Conservation (phyloP, 2,113 vertebrate species). For the Brienomyrus brachyistius region DNA sequence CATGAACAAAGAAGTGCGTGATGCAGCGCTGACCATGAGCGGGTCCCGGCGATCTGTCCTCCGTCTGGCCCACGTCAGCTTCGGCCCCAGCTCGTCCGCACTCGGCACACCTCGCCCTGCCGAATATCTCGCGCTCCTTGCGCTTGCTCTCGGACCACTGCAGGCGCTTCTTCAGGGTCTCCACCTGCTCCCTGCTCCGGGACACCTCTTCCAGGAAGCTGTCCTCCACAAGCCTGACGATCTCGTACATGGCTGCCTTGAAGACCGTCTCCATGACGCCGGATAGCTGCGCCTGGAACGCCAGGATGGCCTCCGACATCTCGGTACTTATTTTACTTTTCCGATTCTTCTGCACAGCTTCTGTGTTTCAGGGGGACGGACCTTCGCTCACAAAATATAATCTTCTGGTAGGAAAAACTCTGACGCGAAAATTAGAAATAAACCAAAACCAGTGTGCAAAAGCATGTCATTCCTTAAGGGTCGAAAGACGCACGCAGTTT, state of each 20-base stretch:
- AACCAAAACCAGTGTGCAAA: background rate
- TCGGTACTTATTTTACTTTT: background rate
- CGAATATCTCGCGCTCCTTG: constrained; percentile 27
- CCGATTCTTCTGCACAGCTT: no score
- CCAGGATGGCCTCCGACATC: constrained; percentile 56
- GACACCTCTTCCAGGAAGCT: constrained; percentile 56
- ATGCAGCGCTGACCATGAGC: constrained; percentile 29
- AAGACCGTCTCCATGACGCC: constrained; percentile 63
- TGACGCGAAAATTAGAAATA: background rate
- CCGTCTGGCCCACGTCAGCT: constrained; percentile 16
- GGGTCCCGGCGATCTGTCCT: constrained; percentile 7
- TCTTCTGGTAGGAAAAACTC: no score
- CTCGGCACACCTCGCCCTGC: constrained; percentile 31
- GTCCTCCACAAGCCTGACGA: constrained; percentile 60
- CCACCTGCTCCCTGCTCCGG: constrained; percentile 50
- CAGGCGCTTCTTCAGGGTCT: constrained; percentile 49
- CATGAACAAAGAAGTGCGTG: no score
- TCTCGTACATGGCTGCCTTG: constrained; percentile 59
- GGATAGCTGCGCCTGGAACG: constrained; percentile 62
- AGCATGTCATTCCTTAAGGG: background rate
- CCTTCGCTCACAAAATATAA: background rate
- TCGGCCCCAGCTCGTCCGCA: constrained; percentile 30
- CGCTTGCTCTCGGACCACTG: constrained; percentile 44
- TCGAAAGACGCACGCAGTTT: background rate
- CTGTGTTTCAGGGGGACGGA: background rate